Evolutionary conservation across 2,888 invertebrate genomes (phyloP), one percentile per base, ranked within the genome.

Genomic region (Isotomurus palustris): DNA sequence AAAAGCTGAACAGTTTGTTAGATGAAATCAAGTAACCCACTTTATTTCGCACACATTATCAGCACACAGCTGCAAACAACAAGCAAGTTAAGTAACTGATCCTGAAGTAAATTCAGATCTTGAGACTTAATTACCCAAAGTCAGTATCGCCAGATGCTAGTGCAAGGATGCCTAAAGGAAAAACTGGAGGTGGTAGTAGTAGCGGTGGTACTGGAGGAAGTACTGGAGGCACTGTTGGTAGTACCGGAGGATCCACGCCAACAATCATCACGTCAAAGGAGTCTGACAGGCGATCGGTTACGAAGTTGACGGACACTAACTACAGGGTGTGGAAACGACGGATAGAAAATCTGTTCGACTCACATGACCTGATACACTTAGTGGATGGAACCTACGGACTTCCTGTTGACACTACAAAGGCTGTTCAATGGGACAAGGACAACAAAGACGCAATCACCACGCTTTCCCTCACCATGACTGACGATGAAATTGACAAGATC

Each of bases 261-360:
- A 60, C 53, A 2, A 38, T 48, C 17, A 35, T 60, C 1, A 24
- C 45, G 3, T 43, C 25, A 14, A 56, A 45, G 35, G 48, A 47
- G 19, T 53, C 56, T 40, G 60, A 63, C 32, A 53, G 53, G 2
- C 32, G 38, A 3, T 48, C 56, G 1, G 56, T 64, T 10, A 40
- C 64, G 3, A 64, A 61, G 36, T 38, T 60, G 35, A 56, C 27
- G 25, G 53, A 40, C 2, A 47, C 45, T 10, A 64, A 64, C 40
- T 64, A 52, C 29, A 25, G 58, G 25, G 58, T 64, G 2, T 64
- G 60, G 64, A 55, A 45, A 38, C 52, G 58, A 51, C n/a, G 60
- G n/a, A 28, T 64, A 41, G 28, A 14, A 10, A 45, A 53, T 17
- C 10, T 64, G 2, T 61, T 61, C 43, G 24, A 3, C 1, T 27